Conservation (phyloP, 2,888 invertebrate genomes). For the Tipula helvola region DNA sequence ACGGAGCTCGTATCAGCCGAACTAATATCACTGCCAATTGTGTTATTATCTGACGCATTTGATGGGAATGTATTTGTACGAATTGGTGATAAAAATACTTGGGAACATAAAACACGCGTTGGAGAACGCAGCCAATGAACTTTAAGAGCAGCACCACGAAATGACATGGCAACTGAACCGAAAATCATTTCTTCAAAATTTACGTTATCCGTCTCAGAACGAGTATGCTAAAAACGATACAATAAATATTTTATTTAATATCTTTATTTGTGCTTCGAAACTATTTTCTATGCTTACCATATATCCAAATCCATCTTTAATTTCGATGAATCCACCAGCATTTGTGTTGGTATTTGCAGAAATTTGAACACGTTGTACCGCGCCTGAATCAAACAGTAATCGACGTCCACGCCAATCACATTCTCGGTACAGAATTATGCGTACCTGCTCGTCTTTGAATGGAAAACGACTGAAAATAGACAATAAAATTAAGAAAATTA, state of each 20-base stretch:
- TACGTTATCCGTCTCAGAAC: conserved; percentile 53
- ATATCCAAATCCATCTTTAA: conserved; percentile 49
- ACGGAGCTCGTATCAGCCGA: conserved; percentile 33
- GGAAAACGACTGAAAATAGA: conserved; percentile 36
- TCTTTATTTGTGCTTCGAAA: neutral
- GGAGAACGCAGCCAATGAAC: conserved; percentile 42
- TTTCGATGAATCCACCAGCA: conserved; percentile 40
- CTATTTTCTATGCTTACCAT: conserved; percentile 36
- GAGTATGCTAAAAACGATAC: conserved; percentile 41
- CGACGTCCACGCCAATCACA: conserved; percentile 71
- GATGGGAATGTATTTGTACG: conserved; percentile 22
- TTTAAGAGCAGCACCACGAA: conserved; percentile 75
- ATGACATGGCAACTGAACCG: conserved; percentile 81
- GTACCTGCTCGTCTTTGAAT: conserved; percentile 59
- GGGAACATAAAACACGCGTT: conserved; percentile 42
- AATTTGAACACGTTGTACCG: conserved; percentile 22
- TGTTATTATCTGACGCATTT: conserved; percentile 13
- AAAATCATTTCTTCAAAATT: conserved; percentile 85
- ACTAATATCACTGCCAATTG: conserved; percentile 19
- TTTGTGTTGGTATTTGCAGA: conserved; percentile 7
- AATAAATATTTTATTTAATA: neutral
- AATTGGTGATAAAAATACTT: conserved; percentile 46
- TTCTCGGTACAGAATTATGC: conserved; percentile 73
- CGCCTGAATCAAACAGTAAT: conserved; percentile 70
- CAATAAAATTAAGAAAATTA: neutral